Evolutionary conservation across 2,113 vertebrate species (phyloP), one percentile per base, ranked within the genome.

Genomic region (Poecilia latipinna): DNA sequence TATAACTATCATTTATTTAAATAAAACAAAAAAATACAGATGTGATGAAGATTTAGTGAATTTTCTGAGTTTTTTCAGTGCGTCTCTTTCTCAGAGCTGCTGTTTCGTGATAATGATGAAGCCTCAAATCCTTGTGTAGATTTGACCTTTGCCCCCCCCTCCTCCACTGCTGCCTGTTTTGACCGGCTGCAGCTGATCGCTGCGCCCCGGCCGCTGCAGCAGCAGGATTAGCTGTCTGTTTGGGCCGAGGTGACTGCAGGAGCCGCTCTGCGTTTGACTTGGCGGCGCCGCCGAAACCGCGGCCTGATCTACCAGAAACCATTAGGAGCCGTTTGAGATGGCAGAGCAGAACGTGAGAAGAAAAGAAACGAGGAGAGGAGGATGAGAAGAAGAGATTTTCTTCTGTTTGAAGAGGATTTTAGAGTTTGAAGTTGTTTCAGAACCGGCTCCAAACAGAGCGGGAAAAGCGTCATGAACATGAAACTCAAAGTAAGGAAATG

Each of bases 81-180:
- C 8, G 35, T 35, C 33, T 35, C 72, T 82, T 89, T 91, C 89
- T 92, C 86, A 86, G 75, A 74, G 75, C 86, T 73, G 82, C 88
- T 82, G 75, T 93, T 90, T 84, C 88, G 91, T 92, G 93, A 93
- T 93, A 90, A 93, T 83, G 86, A 84, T 93, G 92, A 94, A 91
- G 86, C 92, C 81, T 75, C 89, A 93, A 93, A 94, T 93, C 94
- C 92, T 86, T 85, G 80, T 90, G 92, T 92, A 89, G 90, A 88
- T 91, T 74, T 94, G 91, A 94, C 92, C 93, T 93, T 85, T 94
- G 92, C 74, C 89, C 91, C 72, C 72, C 35, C 63, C 67, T 31
- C 26, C 26, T 29, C 66, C 28, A 22, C 3, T 44, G 13, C 39
- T 61, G 75, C 82, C 89, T 92, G 86, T 94, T 93, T 95, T 93